Evolutionary conservation across 1,140 invertebrate species (phyloP).

Genomic region (Leptestheria dahalacensis): DNA sequence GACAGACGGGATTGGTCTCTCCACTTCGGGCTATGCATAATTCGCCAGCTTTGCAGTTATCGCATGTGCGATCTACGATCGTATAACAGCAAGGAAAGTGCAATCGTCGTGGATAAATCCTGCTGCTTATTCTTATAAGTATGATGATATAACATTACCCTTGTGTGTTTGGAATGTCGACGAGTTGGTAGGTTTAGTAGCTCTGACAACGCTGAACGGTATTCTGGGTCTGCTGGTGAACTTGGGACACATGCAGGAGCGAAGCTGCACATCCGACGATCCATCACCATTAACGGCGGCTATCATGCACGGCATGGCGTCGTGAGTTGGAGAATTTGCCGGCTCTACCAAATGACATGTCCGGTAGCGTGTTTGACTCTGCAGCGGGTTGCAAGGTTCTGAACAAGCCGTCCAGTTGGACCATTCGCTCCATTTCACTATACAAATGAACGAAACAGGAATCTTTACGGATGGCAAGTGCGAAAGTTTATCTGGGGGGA

Average conservation of each 20-base stretch:
- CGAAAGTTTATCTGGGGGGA: no score
- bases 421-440: constrained; percentile 21
- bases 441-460: no score
- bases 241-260: constrained; percentile 4
- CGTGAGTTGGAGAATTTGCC: constrained; percentile 10
- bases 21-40: constrained; percentile 46
- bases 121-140: no score
- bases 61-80: constrained; percentile 20
- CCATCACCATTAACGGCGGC: neutral
- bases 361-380: constrained; percentile 20
- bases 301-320: constrained; percentile 1
- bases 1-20: constrained; percentile 43
- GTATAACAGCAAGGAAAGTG: no score
- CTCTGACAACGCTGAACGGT: constrained; percentile 9
- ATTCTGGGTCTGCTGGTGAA: constrained; percentile 7
- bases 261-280: neutral
- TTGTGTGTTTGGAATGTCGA: neutral
- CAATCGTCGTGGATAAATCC: no score
- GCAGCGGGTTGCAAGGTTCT: constrained; percentile 17
- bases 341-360: constrained; percentile 16
- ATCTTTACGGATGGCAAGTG: no score
- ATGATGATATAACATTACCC: no score
- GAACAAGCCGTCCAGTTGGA: constrained; percentile 22
- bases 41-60: constrained; percentile 27
- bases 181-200: constrained; percentile 18